Evolutionary conservation across 1,140 invertebrate genomes (phyloP).

Genomic region (Luehdorfia chinensis): DNA sequence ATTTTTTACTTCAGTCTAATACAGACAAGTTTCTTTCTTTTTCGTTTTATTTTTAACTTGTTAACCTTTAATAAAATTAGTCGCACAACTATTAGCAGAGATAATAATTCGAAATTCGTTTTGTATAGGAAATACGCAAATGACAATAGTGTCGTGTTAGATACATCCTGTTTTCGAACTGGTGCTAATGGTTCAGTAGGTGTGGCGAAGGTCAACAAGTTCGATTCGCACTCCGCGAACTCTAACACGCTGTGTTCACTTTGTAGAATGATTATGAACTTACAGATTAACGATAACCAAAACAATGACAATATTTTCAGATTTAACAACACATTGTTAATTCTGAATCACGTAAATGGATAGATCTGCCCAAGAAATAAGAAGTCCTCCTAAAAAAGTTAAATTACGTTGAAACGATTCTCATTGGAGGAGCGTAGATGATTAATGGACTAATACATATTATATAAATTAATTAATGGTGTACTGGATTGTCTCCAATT

Average conservation of each 20-base stretch:
- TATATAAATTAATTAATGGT: too few relatives aligned
- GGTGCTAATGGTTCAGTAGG: conserved; percentile 52
- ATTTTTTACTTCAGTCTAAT: too few relatives aligned
- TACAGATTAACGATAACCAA: neutral
- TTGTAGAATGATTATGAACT: neutral
- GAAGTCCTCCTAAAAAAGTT: too few relatives aligned
- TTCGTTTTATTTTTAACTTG: too few relatives aligned
- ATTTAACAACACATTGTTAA: neutral
- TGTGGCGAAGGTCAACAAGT: conserved; percentile 59
- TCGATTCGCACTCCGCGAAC: conserved; percentile 35
- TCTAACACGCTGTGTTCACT: conserved; percentile 23
- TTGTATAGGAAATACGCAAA: neutral
- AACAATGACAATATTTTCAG: neutral
- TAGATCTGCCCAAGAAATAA: too few relatives aligned
- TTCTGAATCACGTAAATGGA: neutral
- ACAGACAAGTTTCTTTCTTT: too few relatives aligned
- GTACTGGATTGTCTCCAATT: too few relatives aligned
- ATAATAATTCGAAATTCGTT: conserved; percentile 1
- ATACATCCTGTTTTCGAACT: conserved; percentile 50
- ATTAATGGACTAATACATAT: too few relatives aligned
- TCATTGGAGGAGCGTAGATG: too few relatives aligned
- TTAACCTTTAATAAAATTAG: too few relatives aligned
- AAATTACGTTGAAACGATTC: too few relatives aligned
- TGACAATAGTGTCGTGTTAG: conserved; percentile 21
- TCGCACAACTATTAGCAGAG: too few relatives aligned